Evolutionary conservation across 2,888 invertebrate genomes (phyloP), one percentile per base, ranked within the genome.

Genomic region (Euplexia lucipara): DNA sequence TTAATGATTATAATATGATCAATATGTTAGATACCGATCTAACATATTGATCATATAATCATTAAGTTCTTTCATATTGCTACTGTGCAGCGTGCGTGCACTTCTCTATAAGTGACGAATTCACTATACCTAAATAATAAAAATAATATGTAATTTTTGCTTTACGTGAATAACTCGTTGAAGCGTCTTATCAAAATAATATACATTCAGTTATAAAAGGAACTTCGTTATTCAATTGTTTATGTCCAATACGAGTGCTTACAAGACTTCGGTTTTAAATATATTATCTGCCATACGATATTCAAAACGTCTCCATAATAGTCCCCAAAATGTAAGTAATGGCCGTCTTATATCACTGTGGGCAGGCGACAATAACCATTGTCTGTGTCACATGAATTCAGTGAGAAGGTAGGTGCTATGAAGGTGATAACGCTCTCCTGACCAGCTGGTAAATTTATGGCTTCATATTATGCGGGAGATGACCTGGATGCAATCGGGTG

Each of bases 331-430:
- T 79, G 58, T 75, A 70, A 84, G 74, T 85, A 83, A 86, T 85
- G 76, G 72, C 72, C 67, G 80, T 71, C 53, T 83, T 87, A 87
- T 84, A 88, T 88, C 87, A 89, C 76, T 70, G 71, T 78, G 75
- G 75, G 76, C 78, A 80, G 75, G 78, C 82, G 83, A 86, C 86
- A 84, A 89, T 88, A 87, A 81, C 86, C 85, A 86, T 86, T 89
- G 88, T 86, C 83, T 83, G 81, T 78, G 83, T 84, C 85, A 82
- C 88, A 86, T 88, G 88, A 90, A 90, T 90, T 84, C 82, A 66
- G 64, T 62, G 59, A 65, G 73, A 57, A 72, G 47, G 34, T 56
- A 61, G 58, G 70, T 70, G 51, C 62, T 62, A 70, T 75, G 71
- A 56, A 64, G 82, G 72, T 70, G 82, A 76, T 79, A 79, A 70